These are phyloP conservation scores for Melanostoma scalare DNA, from an alignment of 2,888 invertebrate species.

Conservation along the genomic window DNA sequence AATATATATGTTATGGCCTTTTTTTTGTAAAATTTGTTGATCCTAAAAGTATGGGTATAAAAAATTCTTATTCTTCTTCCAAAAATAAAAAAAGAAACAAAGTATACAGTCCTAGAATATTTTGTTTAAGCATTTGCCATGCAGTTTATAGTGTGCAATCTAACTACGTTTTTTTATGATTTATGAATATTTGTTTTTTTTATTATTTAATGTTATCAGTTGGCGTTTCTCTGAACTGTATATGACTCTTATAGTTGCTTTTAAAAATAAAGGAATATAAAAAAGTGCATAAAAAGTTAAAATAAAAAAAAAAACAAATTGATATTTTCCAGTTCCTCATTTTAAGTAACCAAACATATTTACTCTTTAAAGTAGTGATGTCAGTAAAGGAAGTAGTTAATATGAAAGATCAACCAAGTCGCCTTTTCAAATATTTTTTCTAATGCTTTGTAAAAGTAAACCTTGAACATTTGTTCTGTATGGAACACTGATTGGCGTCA, in stretches of 20 bases:
- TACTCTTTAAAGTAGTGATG: too few species aligned
- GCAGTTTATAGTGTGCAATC: constrained; percentile 27
- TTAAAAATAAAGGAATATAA: not conserved
- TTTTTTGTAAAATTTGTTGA: constrained; percentile 51
- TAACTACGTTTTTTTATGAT: constrained; percentile 12
- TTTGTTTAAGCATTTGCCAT: constrained; percentile 23
- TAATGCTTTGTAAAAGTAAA: too few species aligned
- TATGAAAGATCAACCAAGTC: too few species aligned
- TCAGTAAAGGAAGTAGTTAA: too few species aligned
- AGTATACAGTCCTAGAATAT: constrained; percentile 18
- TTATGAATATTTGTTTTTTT: not conserved
- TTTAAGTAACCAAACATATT: too few species aligned
- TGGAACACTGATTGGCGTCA: too few species aligned
- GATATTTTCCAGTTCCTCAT: too few species aligned
- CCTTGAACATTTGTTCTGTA: too few species aligned
- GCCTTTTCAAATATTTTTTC: too few species aligned
- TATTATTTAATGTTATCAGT: constrained; percentile 11
- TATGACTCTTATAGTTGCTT: not conserved
- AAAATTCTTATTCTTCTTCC: constrained; percentile 13
- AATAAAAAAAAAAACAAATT: not conserved
- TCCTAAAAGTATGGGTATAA: constrained; percentile 54
- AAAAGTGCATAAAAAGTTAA: not conserved
- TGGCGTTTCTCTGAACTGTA: not conserved
- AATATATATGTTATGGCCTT: not conserved
- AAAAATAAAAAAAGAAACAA: constrained; percentile 10